Percentiles rank a stretch among this genome's conserved stretches.
Conservation (phyloP, 2,888 invertebrate genomes). For the Mechanitis mazaeus region DNA sequence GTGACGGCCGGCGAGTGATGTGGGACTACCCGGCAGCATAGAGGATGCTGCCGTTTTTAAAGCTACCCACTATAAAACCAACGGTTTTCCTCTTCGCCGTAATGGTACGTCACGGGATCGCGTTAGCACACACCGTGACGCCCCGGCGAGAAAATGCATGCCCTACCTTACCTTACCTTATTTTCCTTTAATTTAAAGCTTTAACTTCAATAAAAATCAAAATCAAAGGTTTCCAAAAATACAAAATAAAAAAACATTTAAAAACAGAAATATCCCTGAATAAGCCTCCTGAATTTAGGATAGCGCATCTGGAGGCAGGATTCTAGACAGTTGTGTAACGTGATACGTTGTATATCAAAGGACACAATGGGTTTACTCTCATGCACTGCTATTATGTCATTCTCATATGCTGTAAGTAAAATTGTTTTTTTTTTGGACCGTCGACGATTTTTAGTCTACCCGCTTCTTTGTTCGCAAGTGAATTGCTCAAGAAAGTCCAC, state of each 20-base stretch:
- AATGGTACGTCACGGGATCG: too few species aligned
- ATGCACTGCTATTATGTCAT: conserved; percentile 34
- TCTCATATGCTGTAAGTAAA: conserved; percentile 25
- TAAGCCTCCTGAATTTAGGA: conserved; percentile 39
- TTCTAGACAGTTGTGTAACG: conserved; percentile 44
- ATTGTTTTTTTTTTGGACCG: conserved; percentile 25
- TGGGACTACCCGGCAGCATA: too few species aligned
- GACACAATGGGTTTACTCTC: conserved; percentile 39
- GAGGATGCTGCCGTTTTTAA: too few species aligned
- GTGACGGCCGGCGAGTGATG: too few species aligned
- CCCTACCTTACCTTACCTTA: too few species aligned
- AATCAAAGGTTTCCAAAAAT: too few species aligned
- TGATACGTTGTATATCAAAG: conserved; percentile 43
- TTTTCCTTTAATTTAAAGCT: too few species aligned
- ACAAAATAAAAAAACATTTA: neutral
- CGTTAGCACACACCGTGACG: too few species aligned
- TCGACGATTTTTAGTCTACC: conserved; percentile 23
- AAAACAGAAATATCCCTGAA: conserved; percentile 29
- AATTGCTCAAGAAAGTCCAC: conserved; percentile 25
- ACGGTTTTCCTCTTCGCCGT: too few species aligned
- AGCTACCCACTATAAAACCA: too few species aligned
- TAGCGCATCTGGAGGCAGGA: conserved; percentile 46
- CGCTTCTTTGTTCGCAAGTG: conserved; percentile 22
- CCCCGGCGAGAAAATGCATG: too few species aligned
- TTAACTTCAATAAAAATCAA: too few species aligned